Evolutionary conservation across 1,140 invertebrate genomes (phyloP).

Genomic region (Leucophenga varia): DNA sequence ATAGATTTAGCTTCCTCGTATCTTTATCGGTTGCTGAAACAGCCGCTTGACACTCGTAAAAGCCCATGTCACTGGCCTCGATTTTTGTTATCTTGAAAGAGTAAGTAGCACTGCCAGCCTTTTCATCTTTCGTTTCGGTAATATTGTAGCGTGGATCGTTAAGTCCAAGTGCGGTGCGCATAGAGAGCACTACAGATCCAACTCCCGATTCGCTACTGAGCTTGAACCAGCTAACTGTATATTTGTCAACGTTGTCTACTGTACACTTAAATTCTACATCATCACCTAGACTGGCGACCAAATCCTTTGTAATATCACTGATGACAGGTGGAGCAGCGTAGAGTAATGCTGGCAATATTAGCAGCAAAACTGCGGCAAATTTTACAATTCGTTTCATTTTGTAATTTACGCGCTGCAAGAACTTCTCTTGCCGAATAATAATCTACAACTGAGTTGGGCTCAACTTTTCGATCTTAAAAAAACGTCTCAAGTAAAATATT

Average conservation of each 20-base stretch:
- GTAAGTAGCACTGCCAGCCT: constrained; percentile 65
- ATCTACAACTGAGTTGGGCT: too few relatives aligned
- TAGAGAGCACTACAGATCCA: constrained; percentile 58
- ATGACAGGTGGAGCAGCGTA: constrained; percentile 77
- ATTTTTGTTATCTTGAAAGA: constrained; percentile 69
- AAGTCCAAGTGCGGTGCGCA: constrained; percentile 66
- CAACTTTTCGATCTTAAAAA: too few relatives aligned
- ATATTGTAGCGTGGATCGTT: constrained; percentile 71
- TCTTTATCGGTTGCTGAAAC: constrained; percentile 66
- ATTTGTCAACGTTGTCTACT: constrained; percentile 71
- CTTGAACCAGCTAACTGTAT: constrained; percentile 72
- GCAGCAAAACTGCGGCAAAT: too few relatives aligned
- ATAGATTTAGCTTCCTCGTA: constrained; percentile 67
- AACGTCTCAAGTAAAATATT: too few relatives aligned
- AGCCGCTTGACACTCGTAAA: constrained; percentile 73
- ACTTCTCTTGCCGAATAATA: too few relatives aligned
- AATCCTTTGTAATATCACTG: constrained; percentile 72
- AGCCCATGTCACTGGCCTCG: constrained; percentile 76
- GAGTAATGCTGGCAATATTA: too few relatives aligned
- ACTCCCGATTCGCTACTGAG: constrained; percentile 36
- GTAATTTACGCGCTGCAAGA: too few relatives aligned
- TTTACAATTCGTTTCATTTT: too few relatives aligned
- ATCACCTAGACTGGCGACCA: constrained; percentile 74
- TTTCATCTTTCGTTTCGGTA: constrained; percentile 58
- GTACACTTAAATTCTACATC: constrained; percentile 72